phyloP scores from a whole-genome alignment of 2,888 invertebrate genomes.

The Cosmia trapezina region DNA sequence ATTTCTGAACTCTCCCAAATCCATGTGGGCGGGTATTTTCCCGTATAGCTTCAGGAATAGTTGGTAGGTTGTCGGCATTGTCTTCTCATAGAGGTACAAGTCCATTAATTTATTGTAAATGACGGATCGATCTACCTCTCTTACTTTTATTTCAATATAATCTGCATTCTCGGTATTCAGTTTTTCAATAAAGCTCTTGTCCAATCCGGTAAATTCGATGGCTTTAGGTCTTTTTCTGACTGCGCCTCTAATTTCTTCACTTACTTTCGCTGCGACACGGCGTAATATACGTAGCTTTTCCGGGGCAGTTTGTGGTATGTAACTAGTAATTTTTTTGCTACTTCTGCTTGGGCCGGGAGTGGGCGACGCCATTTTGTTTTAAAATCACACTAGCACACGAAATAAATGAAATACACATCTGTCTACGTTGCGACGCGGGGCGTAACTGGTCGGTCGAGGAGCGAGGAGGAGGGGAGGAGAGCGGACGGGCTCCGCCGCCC shows the following conservation, averaged over 20 bases:
- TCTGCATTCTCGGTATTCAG: not conserved
- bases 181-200: slow-evolving; percentile 20
- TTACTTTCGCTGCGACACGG: slow-evolving; percentile 40
- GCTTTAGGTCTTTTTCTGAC: not conserved
- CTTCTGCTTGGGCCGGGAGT: slow-evolving; percentile 9
- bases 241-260: not conserved
- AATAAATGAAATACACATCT: slow-evolving; percentile 16
- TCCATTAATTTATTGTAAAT: slow-evolving; percentile 61
- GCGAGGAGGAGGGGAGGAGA: not conserved
- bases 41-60: slow-evolving; percentile 60
- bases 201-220: slow-evolving; percentile 56
- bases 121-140: slow-evolving; percentile 60
- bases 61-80: slow-evolving; percentile 66
- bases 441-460: slow-evolving; percentile 31
- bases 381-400: not conserved
- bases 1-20: slow-evolving; percentile 69
- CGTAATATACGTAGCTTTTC: slow-evolving; percentile 40
- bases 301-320: slow-evolving; percentile 15
- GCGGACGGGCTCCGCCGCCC: not conserved
- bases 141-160: slow-evolving; percentile 9
- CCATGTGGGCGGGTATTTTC: slow-evolving; percentile 65
- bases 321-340: fast-evolving
- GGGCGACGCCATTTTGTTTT: slow-evolving; percentile 39
- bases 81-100: slow-evolving; percentile 56
- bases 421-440: not conserved